Conservation (phyloP, 2,113 vertebrate species). For the Cyphomyrus plagiostoma region DNA sequence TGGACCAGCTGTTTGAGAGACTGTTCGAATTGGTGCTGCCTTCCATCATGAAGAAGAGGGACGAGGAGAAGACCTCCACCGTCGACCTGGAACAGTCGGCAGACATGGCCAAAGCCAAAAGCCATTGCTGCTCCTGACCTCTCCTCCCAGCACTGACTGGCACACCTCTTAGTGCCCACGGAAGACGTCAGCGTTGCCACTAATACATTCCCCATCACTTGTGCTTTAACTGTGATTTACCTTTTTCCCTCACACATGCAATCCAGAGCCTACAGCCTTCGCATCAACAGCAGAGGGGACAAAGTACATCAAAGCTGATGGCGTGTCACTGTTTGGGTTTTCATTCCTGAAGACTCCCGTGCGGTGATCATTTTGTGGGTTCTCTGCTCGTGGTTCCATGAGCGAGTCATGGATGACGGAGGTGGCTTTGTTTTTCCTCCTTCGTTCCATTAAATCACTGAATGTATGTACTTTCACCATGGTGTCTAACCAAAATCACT, state of each 20-base stretch:
- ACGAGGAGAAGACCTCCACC: constrained; percentile 63
- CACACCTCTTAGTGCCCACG: neutral
- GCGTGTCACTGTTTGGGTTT: neutral
- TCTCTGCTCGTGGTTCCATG: neutral
- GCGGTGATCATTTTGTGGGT: neutral
- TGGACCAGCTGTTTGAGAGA: constrained; percentile 84
- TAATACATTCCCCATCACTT: neutral
- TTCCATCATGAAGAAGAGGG: constrained; percentile 69
- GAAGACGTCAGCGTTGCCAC: neutral
- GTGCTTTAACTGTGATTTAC: neutral
- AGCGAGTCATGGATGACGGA: neutral
- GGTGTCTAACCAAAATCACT: constrained; percentile 30
- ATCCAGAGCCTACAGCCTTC: no score
- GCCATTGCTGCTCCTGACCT: constrained; percentile 60
- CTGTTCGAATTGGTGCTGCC: constrained; percentile 87
- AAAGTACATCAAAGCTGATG: neutral
- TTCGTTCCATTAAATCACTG: neutral
- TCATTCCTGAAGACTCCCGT: neutral
- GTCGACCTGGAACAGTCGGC: constrained; percentile 71
- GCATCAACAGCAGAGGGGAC: neutral
- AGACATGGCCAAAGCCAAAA: constrained; percentile 45
- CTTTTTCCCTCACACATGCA: neutral
- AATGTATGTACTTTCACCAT: neutral
- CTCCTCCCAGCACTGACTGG: neutral
- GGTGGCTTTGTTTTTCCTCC: neutral